Evolutionary conservation across 1,140 invertebrate species (phyloP), one percentile per base, ranked within the genome.

Genomic region (Camponotus floridanus): DNA sequence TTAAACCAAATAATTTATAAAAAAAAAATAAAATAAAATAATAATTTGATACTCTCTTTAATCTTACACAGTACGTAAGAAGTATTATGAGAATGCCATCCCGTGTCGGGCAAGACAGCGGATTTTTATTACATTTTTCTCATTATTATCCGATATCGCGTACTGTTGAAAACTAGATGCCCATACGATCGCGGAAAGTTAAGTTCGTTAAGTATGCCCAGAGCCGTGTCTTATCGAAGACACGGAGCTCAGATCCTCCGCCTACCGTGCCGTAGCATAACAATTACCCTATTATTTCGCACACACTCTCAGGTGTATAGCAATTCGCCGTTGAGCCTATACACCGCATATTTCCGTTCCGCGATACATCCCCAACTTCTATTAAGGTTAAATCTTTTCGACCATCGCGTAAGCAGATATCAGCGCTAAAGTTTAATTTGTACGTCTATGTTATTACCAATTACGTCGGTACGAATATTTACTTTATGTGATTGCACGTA

Each of bases 251-350:
- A 89, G 92, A 93, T 93, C 92, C 92, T 86, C 88, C 80, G 76
- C 86, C 87, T 90, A 90, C 86, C 93, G 93, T 94, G 93, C 88
- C 86, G 73, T 79, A 76, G 93, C 93, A 94, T 94, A 94, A 93
- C 92, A 94, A 94, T 94, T 94, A 93, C 93, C 93, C 90, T 90
- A 94, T 94, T 94, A 94, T 90, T 90, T 87, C 89, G 76, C 79
- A 81, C 76, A 73, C 65, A 86, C 83, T 36, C 1, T 67, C 62
- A 13, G 26, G 65, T 26, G 26, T 26, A 26, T 26, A 26, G 67
- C 88, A 76, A 79, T 84, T 89, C 76, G 45, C 45, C 45, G 36
- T 74, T 42, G 85, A 39, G 78, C 85, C 85, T 84, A 86, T 68
- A 74, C 33, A 42, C 65, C 65, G 39, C 76, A 57, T 85, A 83